Conservation (phyloP, 2,113 vertebrate genomes). For the Ceuthmochares aereus region DNA sequence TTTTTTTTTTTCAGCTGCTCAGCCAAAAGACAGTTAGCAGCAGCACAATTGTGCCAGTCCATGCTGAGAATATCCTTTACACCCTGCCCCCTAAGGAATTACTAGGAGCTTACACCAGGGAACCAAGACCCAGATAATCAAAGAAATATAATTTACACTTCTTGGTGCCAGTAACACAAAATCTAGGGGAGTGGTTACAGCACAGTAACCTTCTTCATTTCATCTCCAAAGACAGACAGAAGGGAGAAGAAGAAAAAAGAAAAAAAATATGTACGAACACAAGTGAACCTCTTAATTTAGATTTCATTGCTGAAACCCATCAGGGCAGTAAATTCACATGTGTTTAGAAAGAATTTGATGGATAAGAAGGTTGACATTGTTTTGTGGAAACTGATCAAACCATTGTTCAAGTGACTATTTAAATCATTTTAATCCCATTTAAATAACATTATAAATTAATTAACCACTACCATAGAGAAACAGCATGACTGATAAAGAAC, state of each 20-base stretch:
- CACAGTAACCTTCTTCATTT: neutral
- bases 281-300: neutral
- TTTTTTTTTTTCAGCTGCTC: neutral
- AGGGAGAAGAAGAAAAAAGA: accelerated
- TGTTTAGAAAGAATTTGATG: neutral
- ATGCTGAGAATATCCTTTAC: neutral
- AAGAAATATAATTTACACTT: neutral
- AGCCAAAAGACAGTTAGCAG: neutral
- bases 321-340: neutral
- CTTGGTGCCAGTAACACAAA: neutral
- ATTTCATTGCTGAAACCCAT: neutral
- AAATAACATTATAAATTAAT: neutral
- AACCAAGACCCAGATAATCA: neutral
- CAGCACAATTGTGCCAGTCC: neutral
- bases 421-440: neutral
- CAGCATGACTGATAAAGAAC: neutral
- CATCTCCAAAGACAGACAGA: neutral
- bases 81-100: neutral
- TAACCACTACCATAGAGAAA: neutral
- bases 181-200: neutral
- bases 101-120: neutral
- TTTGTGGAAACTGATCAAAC: neutral
- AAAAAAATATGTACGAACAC: neutral
- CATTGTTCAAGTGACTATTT: neutral
- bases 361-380: neutral